Conservation (phyloP, 2,113 vertebrate species). For the Oncorhynchus nerka region DNA sequence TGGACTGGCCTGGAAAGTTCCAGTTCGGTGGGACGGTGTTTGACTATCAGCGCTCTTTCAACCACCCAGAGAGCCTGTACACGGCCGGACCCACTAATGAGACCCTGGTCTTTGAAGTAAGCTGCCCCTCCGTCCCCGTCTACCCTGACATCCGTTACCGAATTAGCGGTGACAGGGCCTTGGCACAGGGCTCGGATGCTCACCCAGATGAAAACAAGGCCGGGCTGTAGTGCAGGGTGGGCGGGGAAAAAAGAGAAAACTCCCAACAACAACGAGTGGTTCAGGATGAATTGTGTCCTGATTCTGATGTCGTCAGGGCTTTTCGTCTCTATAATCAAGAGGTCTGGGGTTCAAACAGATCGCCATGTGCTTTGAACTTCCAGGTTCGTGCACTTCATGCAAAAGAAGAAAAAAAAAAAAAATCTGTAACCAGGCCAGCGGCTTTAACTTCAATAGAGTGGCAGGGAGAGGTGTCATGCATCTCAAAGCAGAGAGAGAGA, state of each 20-base stretch:
- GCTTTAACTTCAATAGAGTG: slow-evolving; percentile 1
- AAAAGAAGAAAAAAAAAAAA: background rate
- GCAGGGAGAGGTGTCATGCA: background rate
- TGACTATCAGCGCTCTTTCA: slow-evolving; percentile 86
- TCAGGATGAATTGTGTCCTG: slow-evolving; percentile 55
- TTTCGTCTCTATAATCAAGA: slow-evolving; percentile 36
- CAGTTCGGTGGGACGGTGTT: slow-evolving; percentile 87
- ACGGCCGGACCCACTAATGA: slow-evolving; percentile 91
- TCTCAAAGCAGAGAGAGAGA: background rate
- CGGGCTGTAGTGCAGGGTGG: slow-evolving; percentile 14
- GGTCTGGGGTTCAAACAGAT: slow-evolving; percentile 26
- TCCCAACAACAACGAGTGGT: background rate
- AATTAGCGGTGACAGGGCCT: slow-evolving; percentile 57
- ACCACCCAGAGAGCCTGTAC: slow-evolving; percentile 85
- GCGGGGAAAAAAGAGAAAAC: slow-evolving; percentile 17
- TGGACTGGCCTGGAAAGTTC: slow-evolving; percentile 95
- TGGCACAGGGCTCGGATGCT: slow-evolving; percentile 43
- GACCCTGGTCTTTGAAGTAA: slow-evolving; percentile 97
- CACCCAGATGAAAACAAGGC: slow-evolving; percentile 54
- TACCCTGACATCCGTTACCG: slow-evolving; percentile 52
- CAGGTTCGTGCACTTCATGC: slow-evolving; percentile 13
- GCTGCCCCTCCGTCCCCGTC: slow-evolving; percentile 53
- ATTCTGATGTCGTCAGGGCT: slow-evolving; percentile 34
- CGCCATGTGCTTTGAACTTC: slow-evolving; percentile 23
- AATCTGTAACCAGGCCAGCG: background rate